phyloP scores from a whole-genome alignment of 1,140 invertebrate genomes.

The Drosophila oshimai region DNA sequence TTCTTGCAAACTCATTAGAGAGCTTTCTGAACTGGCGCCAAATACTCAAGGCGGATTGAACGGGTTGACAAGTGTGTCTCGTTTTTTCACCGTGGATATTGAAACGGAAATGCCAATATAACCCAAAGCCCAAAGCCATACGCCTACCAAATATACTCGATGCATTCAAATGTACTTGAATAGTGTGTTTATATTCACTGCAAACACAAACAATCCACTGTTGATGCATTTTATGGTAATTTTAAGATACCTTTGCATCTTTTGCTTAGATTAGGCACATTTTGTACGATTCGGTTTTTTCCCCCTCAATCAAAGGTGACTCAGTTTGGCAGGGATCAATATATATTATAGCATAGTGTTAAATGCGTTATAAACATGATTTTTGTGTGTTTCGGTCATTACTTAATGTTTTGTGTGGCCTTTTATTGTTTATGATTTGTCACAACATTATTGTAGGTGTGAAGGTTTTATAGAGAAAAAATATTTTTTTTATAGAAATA shows the following conservation, averaged over 20 bases:
- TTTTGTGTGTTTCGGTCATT: background rate
- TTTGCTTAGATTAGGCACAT: slow-evolving; percentile 31
- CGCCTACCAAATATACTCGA: slow-evolving; percentile 22
- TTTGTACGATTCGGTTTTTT: slow-evolving; percentile 8
- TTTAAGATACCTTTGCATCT: slow-evolving; percentile 38
- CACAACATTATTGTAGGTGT: too few relatives aligned
- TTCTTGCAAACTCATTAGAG: slow-evolving; percentile 12
- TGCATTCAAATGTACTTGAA: slow-evolving; percentile 27
- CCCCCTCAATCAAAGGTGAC: background rate
- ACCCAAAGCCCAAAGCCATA: slow-evolving; percentile 11
- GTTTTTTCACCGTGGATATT: background rate
- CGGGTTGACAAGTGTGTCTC: slow-evolving; percentile 49
- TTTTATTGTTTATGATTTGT: background rate
- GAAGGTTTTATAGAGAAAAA: too few relatives aligned
- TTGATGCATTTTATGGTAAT: slow-evolving; percentile 40
- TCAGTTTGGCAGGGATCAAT: slow-evolving; percentile 2
- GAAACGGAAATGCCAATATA: slow-evolving; percentile 71
- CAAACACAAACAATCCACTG: slow-evolving; percentile 27
- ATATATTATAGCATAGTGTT: background rate
- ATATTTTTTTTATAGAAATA: too few relatives aligned
- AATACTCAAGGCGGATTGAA: slow-evolving; percentile 16
- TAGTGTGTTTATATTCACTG: slow-evolving; percentile 46
- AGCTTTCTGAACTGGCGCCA: slow-evolving; percentile 51
- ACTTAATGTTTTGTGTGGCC: background rate
- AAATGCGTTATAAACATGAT: background rate